Percentiles rank a stretch among this genome's conserved stretches.
These are phyloP conservation scores for Protaetia brevitarsis DNA, from an alignment of 1,140 invertebrate species.

Conservation along the genomic window DNA sequence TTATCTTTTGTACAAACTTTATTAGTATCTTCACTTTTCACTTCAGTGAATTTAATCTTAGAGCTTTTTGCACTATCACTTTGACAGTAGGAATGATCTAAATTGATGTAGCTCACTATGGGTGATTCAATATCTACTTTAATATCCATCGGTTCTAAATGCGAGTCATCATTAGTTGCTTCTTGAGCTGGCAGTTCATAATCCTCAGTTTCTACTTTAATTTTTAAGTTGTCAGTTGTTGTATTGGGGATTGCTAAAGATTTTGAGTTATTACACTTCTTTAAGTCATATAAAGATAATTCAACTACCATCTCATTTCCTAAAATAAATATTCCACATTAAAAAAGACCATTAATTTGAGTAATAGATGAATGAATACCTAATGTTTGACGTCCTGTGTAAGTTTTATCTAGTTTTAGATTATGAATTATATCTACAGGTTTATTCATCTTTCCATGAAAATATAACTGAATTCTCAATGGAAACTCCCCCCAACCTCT, in stretches of 20 bases:
- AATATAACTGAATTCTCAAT: conserved; percentile 75
- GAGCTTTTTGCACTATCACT: neutral
- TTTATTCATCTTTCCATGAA: conserved; percentile 71
- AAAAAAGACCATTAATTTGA: neutral
- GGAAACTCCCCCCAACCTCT: conserved; percentile 92
- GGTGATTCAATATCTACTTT: neutral
- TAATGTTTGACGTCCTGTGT: conserved; percentile 80
- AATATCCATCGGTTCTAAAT: neutral
- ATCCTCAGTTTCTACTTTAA: neutral
- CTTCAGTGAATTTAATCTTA: neutral
- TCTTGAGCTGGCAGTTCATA: neutral
- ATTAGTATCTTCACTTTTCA: neutral
- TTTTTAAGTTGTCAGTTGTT: neutral
- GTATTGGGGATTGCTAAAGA: neutral
- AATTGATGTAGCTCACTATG: conserved; percentile 7
- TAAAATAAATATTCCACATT: conserved; percentile 42
- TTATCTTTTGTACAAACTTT: neutral
- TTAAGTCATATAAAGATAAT: conserved; percentile 59
- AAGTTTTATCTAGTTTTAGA: conserved; percentile 79
- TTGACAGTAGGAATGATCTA: conserved; percentile 21
- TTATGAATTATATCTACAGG: conserved; percentile 78
- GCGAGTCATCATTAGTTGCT: neutral
- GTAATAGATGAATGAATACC: conserved; percentile 48
- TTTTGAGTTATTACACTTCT: neutral
- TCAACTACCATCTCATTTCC: conserved; percentile 75